phyloP scores from a whole-genome alignment of 2,113 vertebrate genomes.

The Martes martes region DNA sequence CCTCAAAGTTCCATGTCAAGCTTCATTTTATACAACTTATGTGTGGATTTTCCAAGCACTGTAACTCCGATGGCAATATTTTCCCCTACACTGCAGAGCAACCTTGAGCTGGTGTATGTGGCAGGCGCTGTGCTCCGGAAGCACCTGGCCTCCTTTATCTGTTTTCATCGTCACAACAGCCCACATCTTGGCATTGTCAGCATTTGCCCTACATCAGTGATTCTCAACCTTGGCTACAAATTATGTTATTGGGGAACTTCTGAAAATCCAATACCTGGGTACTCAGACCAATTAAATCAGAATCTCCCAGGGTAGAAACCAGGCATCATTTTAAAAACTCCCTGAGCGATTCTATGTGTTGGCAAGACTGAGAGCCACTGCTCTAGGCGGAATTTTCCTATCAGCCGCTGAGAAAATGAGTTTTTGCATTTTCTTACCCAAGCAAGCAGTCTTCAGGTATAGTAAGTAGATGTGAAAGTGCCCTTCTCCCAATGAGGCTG shows the following conservation, averaged over 20 bases:
- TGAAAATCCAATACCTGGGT: neutral
- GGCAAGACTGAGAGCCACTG: neutral
- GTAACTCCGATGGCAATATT: neutral
- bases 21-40: neutral
- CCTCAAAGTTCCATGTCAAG: neutral
- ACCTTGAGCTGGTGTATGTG: neutral
- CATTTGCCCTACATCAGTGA: neutral
- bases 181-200: neutral
- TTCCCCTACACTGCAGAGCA: neutral
- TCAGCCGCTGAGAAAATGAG: neutral
- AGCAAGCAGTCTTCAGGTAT: neutral
- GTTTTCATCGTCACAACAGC: neutral
- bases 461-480: neutral
- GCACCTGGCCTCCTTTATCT: neutral
- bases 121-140: neutral
- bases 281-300: neutral
- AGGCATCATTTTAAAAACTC: neutral
- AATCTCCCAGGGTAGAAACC: neutral
- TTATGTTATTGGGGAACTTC: neutral
- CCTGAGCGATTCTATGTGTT: neutral
- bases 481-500: rapidly evolving
- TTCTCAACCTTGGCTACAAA: neutral
- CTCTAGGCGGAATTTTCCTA: neutral
- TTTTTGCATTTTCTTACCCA: neutral
- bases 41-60: neutral